These are phyloP conservation scores for Drosophila burlai DNA, from an alignment of 1,140 invertebrate species.

Conservation along the genomic window DNA sequence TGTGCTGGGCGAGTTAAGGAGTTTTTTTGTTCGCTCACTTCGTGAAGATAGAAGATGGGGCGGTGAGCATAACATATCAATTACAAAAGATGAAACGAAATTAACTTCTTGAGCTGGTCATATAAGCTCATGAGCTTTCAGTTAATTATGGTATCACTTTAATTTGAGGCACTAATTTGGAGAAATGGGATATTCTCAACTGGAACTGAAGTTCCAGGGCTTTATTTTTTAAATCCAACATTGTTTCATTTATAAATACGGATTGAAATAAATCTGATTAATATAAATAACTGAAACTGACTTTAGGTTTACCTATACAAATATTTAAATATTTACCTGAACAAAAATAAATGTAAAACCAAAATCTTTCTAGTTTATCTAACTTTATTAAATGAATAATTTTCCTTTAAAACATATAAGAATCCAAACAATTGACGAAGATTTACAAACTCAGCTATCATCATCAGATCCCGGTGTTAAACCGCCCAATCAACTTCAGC, in stretches of 20 bases:
- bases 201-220: not conserved
- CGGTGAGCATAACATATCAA: conserved; percentile 62
- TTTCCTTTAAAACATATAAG: not conserved
- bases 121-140: conserved; percentile 7
- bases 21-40: conserved; percentile 2
- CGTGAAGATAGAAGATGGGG: conserved; percentile 10
- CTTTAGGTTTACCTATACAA: no score
- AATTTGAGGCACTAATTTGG: conserved; percentile 17
- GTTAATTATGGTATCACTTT: conserved; percentile 26
- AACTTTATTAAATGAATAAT: not conserved
- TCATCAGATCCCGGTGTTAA: not conserved
- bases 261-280: not conserved
- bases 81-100: conserved; percentile 46
- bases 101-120: conserved; percentile 24
- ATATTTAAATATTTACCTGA: not conserved
- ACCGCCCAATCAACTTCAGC: conserved; percentile 22
- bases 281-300: no score
- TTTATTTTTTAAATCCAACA: not conserved
- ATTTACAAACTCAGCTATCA: not conserved
- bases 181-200: not conserved
- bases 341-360: not conserved
- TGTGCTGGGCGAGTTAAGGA: conserved; percentile 18
- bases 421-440: not conserved
- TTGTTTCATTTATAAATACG: not conserved
- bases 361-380: not conserved